These are phyloP conservation scores for Doris montereyensis DNA, from an alignment of 2,888 invertebrate species.

Conservation along the genomic window DNA sequence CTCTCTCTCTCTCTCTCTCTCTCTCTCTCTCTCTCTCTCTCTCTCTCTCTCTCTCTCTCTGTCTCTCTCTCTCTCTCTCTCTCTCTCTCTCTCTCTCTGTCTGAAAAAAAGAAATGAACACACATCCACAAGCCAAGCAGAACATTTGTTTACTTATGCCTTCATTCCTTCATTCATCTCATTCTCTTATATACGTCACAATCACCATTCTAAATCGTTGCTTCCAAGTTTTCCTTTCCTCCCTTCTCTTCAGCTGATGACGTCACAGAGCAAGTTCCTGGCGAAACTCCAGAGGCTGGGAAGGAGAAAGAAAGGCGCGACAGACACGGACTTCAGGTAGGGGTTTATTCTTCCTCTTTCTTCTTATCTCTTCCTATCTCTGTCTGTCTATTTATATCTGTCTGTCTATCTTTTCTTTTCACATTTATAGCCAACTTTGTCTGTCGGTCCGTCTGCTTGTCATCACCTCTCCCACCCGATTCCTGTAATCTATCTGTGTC, in stretches of 20 bases:
- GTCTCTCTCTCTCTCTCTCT: too few species aligned
- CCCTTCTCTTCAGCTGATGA: neutral
- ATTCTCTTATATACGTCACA: too few species aligned
- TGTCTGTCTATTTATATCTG: conserved; percentile 1
- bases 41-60: too few species aligned
- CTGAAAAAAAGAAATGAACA: neutral
- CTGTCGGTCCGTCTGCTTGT: neutral
- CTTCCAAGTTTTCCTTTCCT: neutral
- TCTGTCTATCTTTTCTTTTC: conserved; percentile 17
- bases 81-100: too few species aligned
- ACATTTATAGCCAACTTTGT: neutral
- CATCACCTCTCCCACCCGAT: neutral
- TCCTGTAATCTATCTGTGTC: neutral
- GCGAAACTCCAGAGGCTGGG: too few species aligned
- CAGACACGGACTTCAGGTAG: too few species aligned
- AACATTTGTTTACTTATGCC: neutral
- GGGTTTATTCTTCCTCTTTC: neutral
- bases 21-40: too few species aligned
- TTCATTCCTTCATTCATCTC: too few species aligned
- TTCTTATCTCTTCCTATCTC: neutral
- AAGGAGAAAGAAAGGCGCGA: too few species aligned
- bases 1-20: too few species aligned
- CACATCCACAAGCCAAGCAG: neutral
- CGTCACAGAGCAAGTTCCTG: neutral
- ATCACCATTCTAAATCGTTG: too few species aligned